Percentiles rank a stretch among this genome's conserved stretches.
These are phyloP conservation scores for Bombus polaris DNA, from an alignment of 1,140 invertebrate species.

Conservation along the genomic window DNA sequence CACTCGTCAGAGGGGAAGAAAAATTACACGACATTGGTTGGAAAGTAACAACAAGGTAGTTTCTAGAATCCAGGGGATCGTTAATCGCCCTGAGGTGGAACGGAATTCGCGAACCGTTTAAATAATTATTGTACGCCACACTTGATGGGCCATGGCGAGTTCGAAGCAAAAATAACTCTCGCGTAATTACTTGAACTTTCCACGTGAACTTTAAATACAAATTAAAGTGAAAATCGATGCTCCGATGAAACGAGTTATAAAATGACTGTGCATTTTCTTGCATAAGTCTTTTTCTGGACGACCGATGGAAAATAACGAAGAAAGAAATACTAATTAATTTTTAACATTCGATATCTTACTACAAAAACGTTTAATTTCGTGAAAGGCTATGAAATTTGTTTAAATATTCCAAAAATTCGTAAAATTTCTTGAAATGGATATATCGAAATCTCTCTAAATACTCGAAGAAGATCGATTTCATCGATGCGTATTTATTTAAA, in stretches of 20 bases:
- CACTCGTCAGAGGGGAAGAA: not conserved
- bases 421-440: too few species aligned
- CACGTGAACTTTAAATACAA: constrained; percentile 5
- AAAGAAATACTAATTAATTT: not conserved
- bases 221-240: constrained; percentile 13
- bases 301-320: not conserved
- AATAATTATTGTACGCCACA: constrained; percentile 21
- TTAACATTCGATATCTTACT: not conserved
- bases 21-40: not conserved
- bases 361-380: too few species aligned
- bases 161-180: not conserved
- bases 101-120: not conserved
- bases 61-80: not conserved
- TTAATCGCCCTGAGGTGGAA: not conserved
- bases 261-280: not conserved
- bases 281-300: rapidly evolving
- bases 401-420: too few species aligned
- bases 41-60: not conserved
- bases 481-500: not conserved
- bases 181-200: constrained; percentile 1
- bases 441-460: not conserved
- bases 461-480: not conserved
- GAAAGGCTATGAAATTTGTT: too few species aligned
- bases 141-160: not conserved
- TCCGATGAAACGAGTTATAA: not conserved